phyloP scores from a whole-genome alignment of 1,140 invertebrate species.

The Drosophila suzukii region DNA sequence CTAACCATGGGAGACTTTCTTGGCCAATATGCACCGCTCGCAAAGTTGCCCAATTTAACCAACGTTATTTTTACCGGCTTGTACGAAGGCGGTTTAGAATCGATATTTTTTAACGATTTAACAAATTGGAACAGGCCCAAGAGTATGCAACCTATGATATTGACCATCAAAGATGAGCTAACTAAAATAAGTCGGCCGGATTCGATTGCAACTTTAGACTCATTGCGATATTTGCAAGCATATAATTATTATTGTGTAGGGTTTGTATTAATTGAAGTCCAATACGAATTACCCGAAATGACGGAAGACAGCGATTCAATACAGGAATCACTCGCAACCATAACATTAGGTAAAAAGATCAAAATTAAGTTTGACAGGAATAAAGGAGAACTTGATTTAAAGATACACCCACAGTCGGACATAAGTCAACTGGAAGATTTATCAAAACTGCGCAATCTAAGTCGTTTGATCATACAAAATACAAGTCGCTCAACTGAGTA shows the following conservation, averaged over 20 bases:
- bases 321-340: neutral
- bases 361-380: neutral
- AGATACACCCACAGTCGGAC: too few relatives aligned
- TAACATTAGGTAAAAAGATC: neutral
- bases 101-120: neutral
- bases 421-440: neutral
- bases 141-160: neutral
- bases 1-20: neutral
- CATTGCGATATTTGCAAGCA: neutral
- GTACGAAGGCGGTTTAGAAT: neutral
- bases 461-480: neutral
- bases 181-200: neutral
- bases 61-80: neutral
- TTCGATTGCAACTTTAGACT: neutral
- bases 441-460: neutral
- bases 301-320: neutral
- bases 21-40: neutral
- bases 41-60: neutral
- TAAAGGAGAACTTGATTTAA: neutral
- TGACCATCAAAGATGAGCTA: neutral
- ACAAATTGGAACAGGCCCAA: neutral
- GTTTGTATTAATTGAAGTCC: neutral
- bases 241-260: too few relatives aligned
- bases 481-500: too few relatives aligned
- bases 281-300: neutral